A percentile compares a stretch with the other conserved stretches of the same genome.
Evolutionary conservation across 2,113 vertebrate species (phyloP).

Genomic region (Sus scrofa): T2T-Sscrofa CM000817.6:10490001-10490500

Average conservation of each 20-base stretch:
- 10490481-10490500: constrained; percentile 72
- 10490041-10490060: background rate
- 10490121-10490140: constrained; percentile 8
- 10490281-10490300: constrained; percentile 68
- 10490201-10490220: constrained; percentile 10
- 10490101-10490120: background rate
- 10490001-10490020: background rate
- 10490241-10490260: constrained; percentile 65
- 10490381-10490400: constrained; percentile 81
- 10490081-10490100: constrained; percentile 20
- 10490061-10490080: constrained; percentile 13
- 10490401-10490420: constrained; percentile 67
- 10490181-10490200: background rate
- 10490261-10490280: constrained; percentile 63
- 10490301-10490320: constrained; percentile 76
- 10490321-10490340: constrained; percentile 76
- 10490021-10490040: background rate
- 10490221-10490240: constrained; percentile 47
- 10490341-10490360: constrained; percentile 81
- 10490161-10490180: background rate
- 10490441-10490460: constrained; percentile 71
- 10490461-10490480: constrained; percentile 82
- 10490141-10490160: constrained; percentile 35
- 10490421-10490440: constrained; percentile 2
- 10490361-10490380: constrained; percentile 82